phyloP scores from a whole-genome alignment of 1,140 invertebrate species.

The Sycophila sp. region DNA sequence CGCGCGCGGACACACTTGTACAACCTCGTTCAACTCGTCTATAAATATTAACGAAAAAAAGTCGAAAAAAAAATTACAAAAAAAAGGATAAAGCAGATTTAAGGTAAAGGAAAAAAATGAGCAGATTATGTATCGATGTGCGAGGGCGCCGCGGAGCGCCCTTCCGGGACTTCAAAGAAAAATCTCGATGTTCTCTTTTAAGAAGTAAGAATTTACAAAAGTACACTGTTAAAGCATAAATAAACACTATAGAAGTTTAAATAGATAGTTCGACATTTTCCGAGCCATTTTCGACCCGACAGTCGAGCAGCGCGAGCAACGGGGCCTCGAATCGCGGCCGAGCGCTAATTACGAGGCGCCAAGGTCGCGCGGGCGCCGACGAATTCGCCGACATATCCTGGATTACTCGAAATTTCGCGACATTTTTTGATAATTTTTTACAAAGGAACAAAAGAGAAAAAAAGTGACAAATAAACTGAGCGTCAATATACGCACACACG shows the following conservation, averaged over 20 bases:
- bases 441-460: not conserved
- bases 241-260: slow-evolving; percentile 35
- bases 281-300: slow-evolving; percentile 34
- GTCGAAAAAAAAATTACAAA: slow-evolving; percentile 12
- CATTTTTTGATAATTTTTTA: slow-evolving; percentile 16
- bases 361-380: not conserved
- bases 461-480: slow-evolving; percentile 12
- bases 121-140: slow-evolving; percentile 20
- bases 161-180: slow-evolving; percentile 13
- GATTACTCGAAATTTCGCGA: slow-evolving; percentile 4
- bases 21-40: slow-evolving; percentile 28
- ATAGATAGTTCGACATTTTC: slow-evolving; percentile 35
- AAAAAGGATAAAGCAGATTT: too few relatives aligned
- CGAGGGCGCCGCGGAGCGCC: not conserved
- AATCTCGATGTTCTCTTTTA: slow-evolving; percentile 33
- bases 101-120: too few relatives aligned
- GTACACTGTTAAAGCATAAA: slow-evolving; percentile 34
- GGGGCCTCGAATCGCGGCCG: too few relatives aligned
- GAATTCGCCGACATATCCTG: not conserved
- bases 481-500: not conserved
- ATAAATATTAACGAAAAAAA: slow-evolving; percentile 21
- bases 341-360: not conserved
- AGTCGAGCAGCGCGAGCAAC: too few relatives aligned
- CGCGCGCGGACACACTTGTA: slow-evolving; percentile 15
- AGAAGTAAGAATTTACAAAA: slow-evolving; percentile 24